phyloP scores from a whole-genome alignment of 1,140 invertebrate species.

The Aricia agestis region DNA sequence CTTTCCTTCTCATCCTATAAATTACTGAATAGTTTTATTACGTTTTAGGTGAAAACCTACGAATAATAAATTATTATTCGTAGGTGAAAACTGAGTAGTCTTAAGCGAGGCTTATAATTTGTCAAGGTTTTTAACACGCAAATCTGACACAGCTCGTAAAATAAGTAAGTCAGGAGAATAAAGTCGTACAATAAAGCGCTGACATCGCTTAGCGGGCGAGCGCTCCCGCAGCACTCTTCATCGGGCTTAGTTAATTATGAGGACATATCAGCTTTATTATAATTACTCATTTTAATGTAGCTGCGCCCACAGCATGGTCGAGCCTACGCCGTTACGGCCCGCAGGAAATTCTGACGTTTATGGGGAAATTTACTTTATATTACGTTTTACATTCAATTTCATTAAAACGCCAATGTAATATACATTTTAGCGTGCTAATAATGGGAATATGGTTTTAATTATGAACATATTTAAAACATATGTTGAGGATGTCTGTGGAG shows the following conservation, averaged over 20 bases:
- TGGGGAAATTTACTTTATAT: conserved; percentile 23
- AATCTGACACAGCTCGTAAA: no score
- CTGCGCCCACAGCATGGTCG: conserved; percentile 57
- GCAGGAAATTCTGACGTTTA: conserved; percentile 27
- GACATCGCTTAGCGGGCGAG: conserved; percentile 34
- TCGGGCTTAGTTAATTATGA: conserved; percentile 74
- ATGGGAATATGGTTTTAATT: not conserved
- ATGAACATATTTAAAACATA: not conserved
- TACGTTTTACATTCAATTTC: conserved; percentile 27
- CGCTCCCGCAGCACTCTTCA: conserved; percentile 67
- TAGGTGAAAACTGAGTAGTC: no score
- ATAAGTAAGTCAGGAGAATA: not conserved
- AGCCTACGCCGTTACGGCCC: conserved; percentile 40
- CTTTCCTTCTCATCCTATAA: no score
- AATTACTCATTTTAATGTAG: conserved; percentile 75
- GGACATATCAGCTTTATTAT: conserved; percentile 74
- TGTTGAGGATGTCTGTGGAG: not conserved
- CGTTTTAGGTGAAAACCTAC: no score
- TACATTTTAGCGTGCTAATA: conserved; percentile 7
- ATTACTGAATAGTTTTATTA: no score
- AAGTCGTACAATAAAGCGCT: not conserved
- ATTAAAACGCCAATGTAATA: conserved; percentile 13
- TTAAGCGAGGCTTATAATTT: no score
- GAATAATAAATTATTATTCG: no score
- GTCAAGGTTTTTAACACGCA: no score